Conservation (phyloP, 2,888 invertebrate genomes). For the Stratiomys singularior region DNA sequence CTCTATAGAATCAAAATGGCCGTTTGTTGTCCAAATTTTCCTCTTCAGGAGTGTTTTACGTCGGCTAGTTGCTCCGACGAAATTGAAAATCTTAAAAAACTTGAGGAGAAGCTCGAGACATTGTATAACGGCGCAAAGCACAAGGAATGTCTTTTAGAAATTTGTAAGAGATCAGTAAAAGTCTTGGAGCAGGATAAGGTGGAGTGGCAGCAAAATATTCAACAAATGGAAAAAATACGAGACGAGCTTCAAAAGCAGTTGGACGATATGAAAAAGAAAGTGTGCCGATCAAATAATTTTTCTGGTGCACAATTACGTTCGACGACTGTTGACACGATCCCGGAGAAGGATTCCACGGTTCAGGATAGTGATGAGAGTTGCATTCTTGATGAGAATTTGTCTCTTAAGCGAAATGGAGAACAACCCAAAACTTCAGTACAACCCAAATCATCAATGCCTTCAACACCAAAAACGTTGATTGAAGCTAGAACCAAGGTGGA, state of each 20-base stretch:
- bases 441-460: too few relatives aligned
- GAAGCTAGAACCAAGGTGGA: too few relatives aligned
- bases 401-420: not conserved
- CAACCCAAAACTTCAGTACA: not conserved
- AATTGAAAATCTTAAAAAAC: not conserved
- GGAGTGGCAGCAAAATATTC: slow-evolving; percentile 7
- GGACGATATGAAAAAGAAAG: not conserved
- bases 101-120: slow-evolving; percentile 21
- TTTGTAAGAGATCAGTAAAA: not conserved
- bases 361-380: not conserved
- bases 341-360: not conserved
- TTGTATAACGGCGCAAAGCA: slow-evolving; percentile 10
- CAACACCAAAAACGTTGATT: too few relatives aligned
- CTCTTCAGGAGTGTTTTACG: not conserved
- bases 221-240: slow-evolving; percentile 4
- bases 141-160: slow-evolving; percentile 15
- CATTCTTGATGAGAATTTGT: not conserved
- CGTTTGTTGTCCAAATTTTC: slow-evolving; percentile 10
- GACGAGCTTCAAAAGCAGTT: slow-evolving; percentile 6
- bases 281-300: not conserved
- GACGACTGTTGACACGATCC: too few relatives aligned
- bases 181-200: not conserved
- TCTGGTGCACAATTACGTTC: not conserved
- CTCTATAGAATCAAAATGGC: slow-evolving; percentile 13
- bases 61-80: not conserved